Percentiles rank a stretch among this genome's conserved stretches.
Conservation (phyloP, 1,140 invertebrate genomes). For the Lucilia sericata region DNA sequence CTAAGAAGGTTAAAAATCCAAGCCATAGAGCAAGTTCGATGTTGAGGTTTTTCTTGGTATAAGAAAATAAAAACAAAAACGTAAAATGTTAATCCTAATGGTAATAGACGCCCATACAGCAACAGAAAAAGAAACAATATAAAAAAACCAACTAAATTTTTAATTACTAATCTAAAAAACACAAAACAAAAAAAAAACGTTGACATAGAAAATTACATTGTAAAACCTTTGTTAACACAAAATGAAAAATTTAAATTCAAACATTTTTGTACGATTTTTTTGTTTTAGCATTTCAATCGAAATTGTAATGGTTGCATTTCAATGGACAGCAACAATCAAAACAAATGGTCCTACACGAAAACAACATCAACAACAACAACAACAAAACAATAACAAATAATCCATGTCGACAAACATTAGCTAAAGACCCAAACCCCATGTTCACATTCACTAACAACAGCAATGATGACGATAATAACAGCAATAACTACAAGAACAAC, state of each 20-base stretch:
- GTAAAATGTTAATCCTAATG: background rate
- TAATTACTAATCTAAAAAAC: background rate
- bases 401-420: background rate
- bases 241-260: background rate
- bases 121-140: background rate
- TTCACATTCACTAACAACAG: too few relatives aligned
- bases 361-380: background rate
- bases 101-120: background rate
- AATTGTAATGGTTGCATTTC: background rate
- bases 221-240: background rate
- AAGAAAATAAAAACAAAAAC: background rate
- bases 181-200: background rate
- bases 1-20: constrained; percentile 7
- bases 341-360: background rate
- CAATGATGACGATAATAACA: too few relatives aligned
- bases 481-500: too few relatives aligned
- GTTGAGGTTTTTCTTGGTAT: background rate
- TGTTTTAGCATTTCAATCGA: background rate
- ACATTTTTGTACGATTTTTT: background rate
- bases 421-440: background rate
- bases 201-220: constrained; percentile 14
- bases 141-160: background rate
- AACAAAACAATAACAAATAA: background rate
- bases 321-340: constrained; percentile 34
- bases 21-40: constrained; percentile 10